phyloP scores from a whole-genome alignment of 1,140 invertebrate species.

The Cataglyphis hispanica region DNA sequence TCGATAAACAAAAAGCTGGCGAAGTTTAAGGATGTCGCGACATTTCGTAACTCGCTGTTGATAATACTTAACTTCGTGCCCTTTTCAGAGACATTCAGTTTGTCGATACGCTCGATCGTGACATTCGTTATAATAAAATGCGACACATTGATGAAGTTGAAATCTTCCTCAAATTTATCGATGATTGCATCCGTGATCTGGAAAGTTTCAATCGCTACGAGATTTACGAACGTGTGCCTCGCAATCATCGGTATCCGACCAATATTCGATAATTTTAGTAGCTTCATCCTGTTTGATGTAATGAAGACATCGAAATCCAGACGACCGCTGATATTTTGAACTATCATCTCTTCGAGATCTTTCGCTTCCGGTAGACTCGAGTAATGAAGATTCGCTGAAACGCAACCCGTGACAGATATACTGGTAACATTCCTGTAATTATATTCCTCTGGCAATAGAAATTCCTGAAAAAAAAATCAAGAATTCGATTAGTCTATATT shows the following conservation, averaged over 20 bases:
- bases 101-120: conserved; percentile 67
- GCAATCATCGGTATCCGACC: conserved; percentile 72
- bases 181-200: conserved; percentile 73
- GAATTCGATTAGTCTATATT: neutral
- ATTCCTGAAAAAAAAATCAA: conserved; percentile 71
- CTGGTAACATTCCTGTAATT: conserved; percentile 75
- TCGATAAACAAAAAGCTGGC: conserved; percentile 71
- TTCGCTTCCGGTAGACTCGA: conserved; percentile 67
- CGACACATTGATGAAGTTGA: conserved; percentile 61
- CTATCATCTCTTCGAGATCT: conserved; percentile 68
- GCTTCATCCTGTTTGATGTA: conserved; percentile 63
- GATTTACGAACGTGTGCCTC: conserved; percentile 67
- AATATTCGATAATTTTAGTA: conserved; percentile 72
- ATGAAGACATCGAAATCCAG: conserved; percentile 71
- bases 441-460: conserved; percentile 68
- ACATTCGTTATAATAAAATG: conserved; percentile 77
- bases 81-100: conserved; percentile 71
- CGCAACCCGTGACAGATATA: conserved; percentile 72
- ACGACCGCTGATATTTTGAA: conserved; percentile 75
- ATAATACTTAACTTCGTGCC: conserved; percentile 66
- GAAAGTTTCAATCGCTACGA: conserved; percentile 68
- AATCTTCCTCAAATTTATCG: conserved; percentile 74
- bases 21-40: conserved; percentile 70
- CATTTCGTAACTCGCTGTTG: conserved; percentile 68
- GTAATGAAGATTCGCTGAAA: conserved; percentile 67